Conservation (phyloP, 2,888 invertebrate genomes). For the Cacoxenus indagator region DNA sequence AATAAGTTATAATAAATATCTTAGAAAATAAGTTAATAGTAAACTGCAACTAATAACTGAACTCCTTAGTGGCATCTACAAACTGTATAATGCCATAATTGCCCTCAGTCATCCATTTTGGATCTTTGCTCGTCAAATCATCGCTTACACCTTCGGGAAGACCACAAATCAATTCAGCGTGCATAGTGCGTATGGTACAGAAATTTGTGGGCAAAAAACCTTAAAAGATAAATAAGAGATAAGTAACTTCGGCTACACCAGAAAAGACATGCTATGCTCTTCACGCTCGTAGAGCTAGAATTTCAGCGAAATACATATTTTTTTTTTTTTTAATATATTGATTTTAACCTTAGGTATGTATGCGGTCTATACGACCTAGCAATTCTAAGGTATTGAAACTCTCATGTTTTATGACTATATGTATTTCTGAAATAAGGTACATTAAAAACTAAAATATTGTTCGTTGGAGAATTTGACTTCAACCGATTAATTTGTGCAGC, state of each 20-base stretch:
- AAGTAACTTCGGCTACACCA: too few relatives aligned
- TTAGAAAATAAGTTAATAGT: not conserved
- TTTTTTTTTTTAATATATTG: too few relatives aligned
- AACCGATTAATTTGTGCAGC: too few relatives aligned
- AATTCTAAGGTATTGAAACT: constrained; percentile 20
- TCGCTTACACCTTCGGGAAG: constrained; percentile 77
- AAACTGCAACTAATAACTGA: constrained; percentile 42
- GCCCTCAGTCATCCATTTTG: constrained; percentile 86
- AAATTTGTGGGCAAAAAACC: constrained; percentile 87
- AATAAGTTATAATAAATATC: not conserved
- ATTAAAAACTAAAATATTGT: too few relatives aligned
- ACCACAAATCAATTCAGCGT: constrained; percentile 89
- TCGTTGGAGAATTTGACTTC: too few relatives aligned
- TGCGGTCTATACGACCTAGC: too few relatives aligned
- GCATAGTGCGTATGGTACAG: constrained; percentile 86
- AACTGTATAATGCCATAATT: constrained; percentile 85
- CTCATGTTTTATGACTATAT: too few relatives aligned
- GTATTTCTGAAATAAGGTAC: too few relatives aligned
- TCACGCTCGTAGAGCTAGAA: too few relatives aligned
- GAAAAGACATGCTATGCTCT: too few relatives aligned
- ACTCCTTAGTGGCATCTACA: constrained; percentile 49
- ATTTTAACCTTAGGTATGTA: too few relatives aligned
- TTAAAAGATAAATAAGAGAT: constrained; percentile 44
- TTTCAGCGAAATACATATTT: too few relatives aligned
- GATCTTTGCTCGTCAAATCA: constrained; percentile 72